These are phyloP conservation scores for Elymnias hypermnestra DNA, from an alignment of 1,140 invertebrate genomes.

Conservation along the genomic window DNA sequence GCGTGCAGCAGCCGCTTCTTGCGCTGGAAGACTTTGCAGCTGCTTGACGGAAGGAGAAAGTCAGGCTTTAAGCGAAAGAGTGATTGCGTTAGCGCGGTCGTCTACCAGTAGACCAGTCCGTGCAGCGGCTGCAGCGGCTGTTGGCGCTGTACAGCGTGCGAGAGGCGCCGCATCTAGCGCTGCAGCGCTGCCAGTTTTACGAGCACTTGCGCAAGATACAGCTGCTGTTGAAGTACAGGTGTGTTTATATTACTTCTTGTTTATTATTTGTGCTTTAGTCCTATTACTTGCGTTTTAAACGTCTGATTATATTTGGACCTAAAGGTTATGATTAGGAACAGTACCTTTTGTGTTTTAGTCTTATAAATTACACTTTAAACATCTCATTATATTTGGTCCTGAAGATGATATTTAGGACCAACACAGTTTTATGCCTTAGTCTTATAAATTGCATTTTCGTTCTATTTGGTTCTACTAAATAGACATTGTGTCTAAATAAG, in stretches of 20 bases:
- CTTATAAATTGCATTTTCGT: no score
- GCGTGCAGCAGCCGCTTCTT: slow-evolving; percentile 93
- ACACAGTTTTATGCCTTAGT: no score
- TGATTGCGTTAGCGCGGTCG: slow-evolving; percentile 37
- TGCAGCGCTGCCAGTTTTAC: slow-evolving; percentile 86
- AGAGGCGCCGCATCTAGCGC: slow-evolving; percentile 54
- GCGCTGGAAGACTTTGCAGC: slow-evolving; percentile 76
- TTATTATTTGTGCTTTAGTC: no score
- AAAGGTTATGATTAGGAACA: not conserved
- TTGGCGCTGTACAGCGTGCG: slow-evolving; percentile 73
- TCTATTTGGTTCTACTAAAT: no score
- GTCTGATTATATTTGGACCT: not conserved
- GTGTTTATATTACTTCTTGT: slow-evolving; percentile 20
- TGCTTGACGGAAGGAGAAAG: slow-evolving; percentile 45
- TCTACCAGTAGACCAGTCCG: slow-evolving; percentile 27
- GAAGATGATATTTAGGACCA: no score
- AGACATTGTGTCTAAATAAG: no score
- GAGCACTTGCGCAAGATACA: slow-evolving; percentile 95
- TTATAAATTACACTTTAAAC: no score
- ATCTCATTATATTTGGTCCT: no score
- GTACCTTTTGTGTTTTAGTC: no score
- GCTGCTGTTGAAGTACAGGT: slow-evolving; percentile 93
- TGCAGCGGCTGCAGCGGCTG: slow-evolving; percentile 81
- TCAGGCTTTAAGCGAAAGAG: slow-evolving; percentile 46
- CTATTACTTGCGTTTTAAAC: not conserved